Conservation (phyloP, 2,797 vertebrate genomes). For the Rousettus madagascariensis region DNA sequence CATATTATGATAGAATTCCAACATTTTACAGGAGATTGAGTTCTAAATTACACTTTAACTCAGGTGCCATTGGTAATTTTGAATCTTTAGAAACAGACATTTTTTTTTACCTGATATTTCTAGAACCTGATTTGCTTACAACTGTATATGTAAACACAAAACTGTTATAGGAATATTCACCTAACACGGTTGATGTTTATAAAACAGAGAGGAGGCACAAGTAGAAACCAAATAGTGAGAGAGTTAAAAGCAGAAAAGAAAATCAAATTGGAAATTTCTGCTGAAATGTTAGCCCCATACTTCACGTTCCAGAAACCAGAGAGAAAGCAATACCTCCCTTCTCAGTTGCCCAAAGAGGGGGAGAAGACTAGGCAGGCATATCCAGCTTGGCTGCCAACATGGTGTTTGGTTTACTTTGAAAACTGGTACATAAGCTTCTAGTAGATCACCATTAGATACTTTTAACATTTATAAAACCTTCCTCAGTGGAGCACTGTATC, state of each 20-base stretch:
- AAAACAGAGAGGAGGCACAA: neutral
- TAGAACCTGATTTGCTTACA: neutral
- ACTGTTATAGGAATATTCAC: neutral
- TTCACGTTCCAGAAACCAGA: neutral
- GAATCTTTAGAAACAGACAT: neutral
- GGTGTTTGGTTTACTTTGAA: neutral
- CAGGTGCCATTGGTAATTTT: neutral
- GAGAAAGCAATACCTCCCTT: neutral
- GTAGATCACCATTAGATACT: neutral
- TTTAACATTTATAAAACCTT: neutral
- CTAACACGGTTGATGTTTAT: neutral
- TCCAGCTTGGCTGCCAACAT: neutral
- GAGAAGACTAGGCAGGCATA: neutral
- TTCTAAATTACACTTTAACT: neutral
- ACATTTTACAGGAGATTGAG: neutral
- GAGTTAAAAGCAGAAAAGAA: neutral
- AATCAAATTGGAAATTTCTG: neutral
- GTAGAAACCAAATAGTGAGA: neutral
- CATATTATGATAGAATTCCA: neutral
- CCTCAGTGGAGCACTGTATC: neutral
- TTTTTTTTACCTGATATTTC: neutral
- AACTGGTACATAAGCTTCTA: neutral
- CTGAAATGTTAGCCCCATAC: neutral
- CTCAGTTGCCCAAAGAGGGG: fast-evolving
- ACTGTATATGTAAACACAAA: neutral